Evolutionary conservation across 2,113 vertebrate genomes (phyloP).

Genomic region (Xiphophorus maculatus): DNA sequence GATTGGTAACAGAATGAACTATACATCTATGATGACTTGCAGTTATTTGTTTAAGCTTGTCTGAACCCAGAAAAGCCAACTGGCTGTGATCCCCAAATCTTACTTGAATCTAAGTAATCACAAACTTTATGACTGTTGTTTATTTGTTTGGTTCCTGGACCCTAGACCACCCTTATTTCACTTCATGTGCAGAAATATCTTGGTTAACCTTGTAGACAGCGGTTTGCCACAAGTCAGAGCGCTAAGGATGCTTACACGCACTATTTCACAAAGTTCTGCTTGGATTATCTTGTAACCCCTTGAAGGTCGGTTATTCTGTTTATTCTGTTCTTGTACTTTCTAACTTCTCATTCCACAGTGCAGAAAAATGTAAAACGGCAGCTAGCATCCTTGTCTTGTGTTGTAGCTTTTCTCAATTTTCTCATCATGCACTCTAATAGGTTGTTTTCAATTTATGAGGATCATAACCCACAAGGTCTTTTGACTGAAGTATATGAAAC

Average conservation of each 20-base stretch:
- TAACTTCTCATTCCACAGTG: constrained; percentile 33
- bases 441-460: background rate
- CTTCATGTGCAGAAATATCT: background rate
- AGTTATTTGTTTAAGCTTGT: background rate
- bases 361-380: constrained; percentile 60
- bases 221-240: background rate
- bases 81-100: background rate
- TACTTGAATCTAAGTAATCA: background rate
- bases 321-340: background rate
- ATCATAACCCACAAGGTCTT: no score
- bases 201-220: background rate
- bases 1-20: background rate
- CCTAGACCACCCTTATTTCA: background rate
- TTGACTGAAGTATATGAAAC: no score
- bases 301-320: constrained; percentile 4
- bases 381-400: constrained; percentile 38
- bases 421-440: background rate
- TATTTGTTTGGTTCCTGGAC: background rate
- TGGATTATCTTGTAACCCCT: constrained; percentile 39
- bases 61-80: background rate
- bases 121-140: background rate
- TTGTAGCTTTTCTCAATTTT: background rate
- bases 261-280: constrained; percentile 18
- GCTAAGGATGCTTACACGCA: constrained; percentile 4
- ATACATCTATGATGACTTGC: background rate